Percentiles rank a stretch among this genome's conserved stretches.
Conservation (phyloP, 2,888 invertebrate genomes). For the Lasioglossum pauxillum region DNA sequence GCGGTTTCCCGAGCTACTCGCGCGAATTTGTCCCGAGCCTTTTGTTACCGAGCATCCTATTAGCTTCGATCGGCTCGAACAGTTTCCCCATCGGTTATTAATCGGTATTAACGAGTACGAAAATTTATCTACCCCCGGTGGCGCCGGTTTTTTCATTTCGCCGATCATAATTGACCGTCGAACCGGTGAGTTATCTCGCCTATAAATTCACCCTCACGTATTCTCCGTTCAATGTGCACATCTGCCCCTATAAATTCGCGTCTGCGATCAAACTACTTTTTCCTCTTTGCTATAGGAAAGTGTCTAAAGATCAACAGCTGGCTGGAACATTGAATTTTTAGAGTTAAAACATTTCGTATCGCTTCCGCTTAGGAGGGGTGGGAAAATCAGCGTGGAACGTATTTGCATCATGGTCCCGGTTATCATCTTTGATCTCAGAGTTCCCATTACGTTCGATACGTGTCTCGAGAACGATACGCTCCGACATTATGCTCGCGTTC, state of each 20-base stretch:
- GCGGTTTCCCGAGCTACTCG: not conserved
- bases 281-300: not conserved
- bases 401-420: slow-evolving; percentile 7
- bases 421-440: slow-evolving; percentile 43
- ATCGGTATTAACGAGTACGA: slow-evolving; percentile 41
- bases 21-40: slow-evolving; percentile 8
- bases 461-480: slow-evolving; percentile 49
- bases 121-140: slow-evolving; percentile 31
- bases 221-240: slow-evolving; percentile 33
- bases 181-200: slow-evolving; percentile 38
- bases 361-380: not conserved
- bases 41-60: slow-evolving; percentile 15
- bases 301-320: not conserved
- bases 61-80: not conserved
- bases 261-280: not conserved
- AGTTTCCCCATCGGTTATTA: slow-evolving; percentile 36
- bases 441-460: slow-evolving; percentile 49
- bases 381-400: not conserved
- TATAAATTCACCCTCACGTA: slow-evolving; percentile 39
- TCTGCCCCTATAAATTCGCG: slow-evolving; percentile 41
- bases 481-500: slow-evolving; percentile 54
- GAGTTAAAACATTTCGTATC: not conserved
- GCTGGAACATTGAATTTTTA: not conserved
- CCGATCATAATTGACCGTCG: slow-evolving; percentile 33
- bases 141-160: slow-evolving; percentile 38